Percentiles rank a stretch among this genome's conserved stretches.
phyloP scores from a whole-genome alignment of 2,113 vertebrate genomes.

The Corythoichthys intestinalis region DNA sequence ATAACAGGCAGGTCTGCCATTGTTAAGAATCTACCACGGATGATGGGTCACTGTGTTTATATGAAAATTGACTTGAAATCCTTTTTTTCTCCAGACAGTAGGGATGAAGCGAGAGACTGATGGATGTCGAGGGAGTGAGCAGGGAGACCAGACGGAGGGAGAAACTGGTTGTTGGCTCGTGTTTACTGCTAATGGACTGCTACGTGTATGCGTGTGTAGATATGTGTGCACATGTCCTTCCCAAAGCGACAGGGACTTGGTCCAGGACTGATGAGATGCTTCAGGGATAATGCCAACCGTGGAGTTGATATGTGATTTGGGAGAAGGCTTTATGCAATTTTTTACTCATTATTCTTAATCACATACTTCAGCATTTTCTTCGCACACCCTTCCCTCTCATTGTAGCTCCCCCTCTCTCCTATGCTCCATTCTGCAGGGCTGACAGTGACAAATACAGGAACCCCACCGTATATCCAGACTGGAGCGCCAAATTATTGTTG shows the following conservation, averaged over 20 bases:
- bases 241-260: conserved; percentile 59
- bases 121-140: conserved; percentile 6
- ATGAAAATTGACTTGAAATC: conserved; percentile 44
- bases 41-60: conserved; percentile 51
- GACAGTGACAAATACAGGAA: conserved; percentile 78
- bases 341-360: conserved; percentile 81
- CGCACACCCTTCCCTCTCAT: conserved; percentile 53
- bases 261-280: conserved; percentile 75
- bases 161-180: conserved; percentile 45
- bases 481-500: conserved; percentile 75
- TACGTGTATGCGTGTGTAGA: conserved; percentile 35
- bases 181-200: conserved; percentile 59
- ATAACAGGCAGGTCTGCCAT: conserved; percentile 45
- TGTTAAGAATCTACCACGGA: conserved; percentile 33
- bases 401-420: conserved; percentile 63
- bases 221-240: conserved; percentile 29
- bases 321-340: conserved; percentile 76
- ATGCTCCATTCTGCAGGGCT: conserved; percentile 74
- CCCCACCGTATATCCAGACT: conserved; percentile 67
- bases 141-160: conserved; percentile 14
- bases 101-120: conserved; percentile 27
- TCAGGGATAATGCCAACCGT: conserved; percentile 71
- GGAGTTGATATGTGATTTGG: conserved; percentile 77
- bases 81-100: conserved; percentile 35
- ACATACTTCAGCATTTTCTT: conserved; percentile 77